These are phyloP conservation scores for Paralvinella palmiformis DNA, from an alignment of 1,140 invertebrate species.

Conservation along the genomic window DNA sequence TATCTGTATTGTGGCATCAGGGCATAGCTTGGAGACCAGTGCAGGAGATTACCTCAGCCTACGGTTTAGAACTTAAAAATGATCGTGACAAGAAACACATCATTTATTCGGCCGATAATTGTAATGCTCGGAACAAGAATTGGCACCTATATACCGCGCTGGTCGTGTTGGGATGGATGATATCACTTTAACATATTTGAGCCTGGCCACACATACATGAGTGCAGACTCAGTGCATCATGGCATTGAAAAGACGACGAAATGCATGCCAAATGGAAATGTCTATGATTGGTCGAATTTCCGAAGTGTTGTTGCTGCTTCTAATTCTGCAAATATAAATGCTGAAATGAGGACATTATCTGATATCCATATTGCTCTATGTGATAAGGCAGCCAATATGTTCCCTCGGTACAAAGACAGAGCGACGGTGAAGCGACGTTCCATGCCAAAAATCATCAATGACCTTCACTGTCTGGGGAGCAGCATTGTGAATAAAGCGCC, in stretches of 20 bases:
- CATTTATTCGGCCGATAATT: neutral
- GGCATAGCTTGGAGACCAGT: neutral
- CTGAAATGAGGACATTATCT: too few relatives aligned
- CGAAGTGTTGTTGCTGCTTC: too few relatives aligned
- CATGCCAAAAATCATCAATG: too few relatives aligned
- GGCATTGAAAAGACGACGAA: slow-evolving; percentile 5
- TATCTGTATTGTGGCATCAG: neutral
- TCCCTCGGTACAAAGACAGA: too few relatives aligned
- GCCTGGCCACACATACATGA: slow-evolving; percentile 15
- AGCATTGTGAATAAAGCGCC: too few relatives aligned
- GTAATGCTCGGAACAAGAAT: neutral
- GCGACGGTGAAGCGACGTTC: too few relatives aligned
- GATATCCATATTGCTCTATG: too few relatives aligned
- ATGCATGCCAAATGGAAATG: slow-evolving; percentile 3
- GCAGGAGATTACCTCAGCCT: neutral
- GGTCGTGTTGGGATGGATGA: neutral
- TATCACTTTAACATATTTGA: slow-evolving; percentile 12
- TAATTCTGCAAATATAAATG: too few relatives aligned
- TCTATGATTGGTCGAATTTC: slow-evolving; percentile 10
- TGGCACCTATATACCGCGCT: neutral
- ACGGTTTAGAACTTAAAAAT: neutral
- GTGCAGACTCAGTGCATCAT: slow-evolving; percentile 12
- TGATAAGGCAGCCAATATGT: too few relatives aligned
- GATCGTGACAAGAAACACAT: neutral
- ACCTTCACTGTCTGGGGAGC: too few relatives aligned